Evolutionary conservation across 2,888 invertebrate species (phyloP), one percentile per base, ranked within the genome.

Genomic region (Drosophila melanosoma): DNA sequence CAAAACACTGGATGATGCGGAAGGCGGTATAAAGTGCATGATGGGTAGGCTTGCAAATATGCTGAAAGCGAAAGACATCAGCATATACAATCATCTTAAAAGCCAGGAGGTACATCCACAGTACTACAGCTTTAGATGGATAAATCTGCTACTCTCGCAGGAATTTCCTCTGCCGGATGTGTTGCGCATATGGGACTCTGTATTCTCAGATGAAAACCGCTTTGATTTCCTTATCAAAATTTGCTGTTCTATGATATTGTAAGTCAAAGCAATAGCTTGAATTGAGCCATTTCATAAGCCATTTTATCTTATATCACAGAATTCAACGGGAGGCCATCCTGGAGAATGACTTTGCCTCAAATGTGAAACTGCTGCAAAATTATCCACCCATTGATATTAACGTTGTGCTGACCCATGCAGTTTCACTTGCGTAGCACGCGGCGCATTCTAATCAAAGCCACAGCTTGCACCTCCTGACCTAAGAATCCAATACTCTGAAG

Each of bases 171-270:
- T 99, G 81, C 99, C 99, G 49, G 99, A 99, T 93, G 98, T 99
- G 0, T 96, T 99, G 89, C 95, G 99, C 76, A 96, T 99, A 89
- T 99, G 99, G 99, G 99, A 99, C 93, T 97, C 98, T 0, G 93
- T 99, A 60, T 98, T 99, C 92, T 96, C 99, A 0, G 99, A 99
- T 93, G 94, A 96, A 60, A 95, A 96, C 63, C 95, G 99, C 90
- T 99, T 99, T 92, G 95, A 97, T 89, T 99, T 98, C 91, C 95
- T 99, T 3, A 96, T 98, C 75, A 95, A 96, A 91, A 96, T 99
- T 68, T 99, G 99, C 93, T 97, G 98, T 94, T 98, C 99, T 88
- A 99, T 99, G 99, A 97, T 99, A 83, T 94, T 98, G 98, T 98
- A 94, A 95, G 97, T 49, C 11, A 26, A 3, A 15, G 11, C 8